Evolutionary conservation across 2,113 vertebrate genomes (phyloP).

Genomic region (Sceloporus undulatus): DNA sequence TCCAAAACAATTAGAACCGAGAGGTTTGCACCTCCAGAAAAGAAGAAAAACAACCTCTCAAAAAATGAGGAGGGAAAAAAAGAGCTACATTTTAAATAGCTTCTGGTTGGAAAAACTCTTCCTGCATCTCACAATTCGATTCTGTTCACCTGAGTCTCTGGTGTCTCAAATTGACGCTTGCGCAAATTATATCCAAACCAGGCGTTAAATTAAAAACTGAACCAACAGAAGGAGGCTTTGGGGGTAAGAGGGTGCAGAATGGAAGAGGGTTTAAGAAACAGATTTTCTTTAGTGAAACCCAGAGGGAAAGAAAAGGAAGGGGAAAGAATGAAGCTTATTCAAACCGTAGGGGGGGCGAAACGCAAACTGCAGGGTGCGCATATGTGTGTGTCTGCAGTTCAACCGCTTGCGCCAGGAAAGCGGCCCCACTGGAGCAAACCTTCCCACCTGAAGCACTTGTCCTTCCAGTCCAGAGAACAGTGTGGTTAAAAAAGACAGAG

Average conservation of each 20-base stretch:
- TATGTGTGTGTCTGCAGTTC: conserved; percentile 42
- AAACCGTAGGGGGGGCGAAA: conserved; percentile 75
- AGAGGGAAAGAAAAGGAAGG: conserved; percentile 44
- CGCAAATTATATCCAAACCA: conserved; percentile 55
- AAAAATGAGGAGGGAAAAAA: too few relatives aligned
- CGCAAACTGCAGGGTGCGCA: conserved; percentile 25
- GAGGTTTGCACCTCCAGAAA: not conserved
- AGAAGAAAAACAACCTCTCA: fast-evolving
- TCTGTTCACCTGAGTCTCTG: not conserved
- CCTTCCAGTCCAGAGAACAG: conserved; percentile 83
- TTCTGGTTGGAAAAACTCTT: not conserved
- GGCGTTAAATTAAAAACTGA: conserved; percentile 48
- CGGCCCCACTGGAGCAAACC: conserved; percentile 48
- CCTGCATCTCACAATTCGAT: not conserved
- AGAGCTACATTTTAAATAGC: conserved; percentile 48
- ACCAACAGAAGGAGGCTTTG: conserved; percentile 33
- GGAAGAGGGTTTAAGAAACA: conserved; percentile 60
- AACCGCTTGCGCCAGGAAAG: conserved; percentile 64
- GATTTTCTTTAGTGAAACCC: conserved; percentile 69
- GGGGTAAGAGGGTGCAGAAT: conserved; percentile 22
- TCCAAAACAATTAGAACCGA: conserved; percentile 40
- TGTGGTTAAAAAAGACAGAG: conserved; percentile 87
- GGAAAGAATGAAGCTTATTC: conserved; percentile 87
- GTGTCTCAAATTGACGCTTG: conserved; percentile 37
- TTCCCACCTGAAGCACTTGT: conserved; percentile 52